Base-by-base conservation (phyloP, 2,888 invertebrate genomes). In the Cataglyphis cursor region DNA sequence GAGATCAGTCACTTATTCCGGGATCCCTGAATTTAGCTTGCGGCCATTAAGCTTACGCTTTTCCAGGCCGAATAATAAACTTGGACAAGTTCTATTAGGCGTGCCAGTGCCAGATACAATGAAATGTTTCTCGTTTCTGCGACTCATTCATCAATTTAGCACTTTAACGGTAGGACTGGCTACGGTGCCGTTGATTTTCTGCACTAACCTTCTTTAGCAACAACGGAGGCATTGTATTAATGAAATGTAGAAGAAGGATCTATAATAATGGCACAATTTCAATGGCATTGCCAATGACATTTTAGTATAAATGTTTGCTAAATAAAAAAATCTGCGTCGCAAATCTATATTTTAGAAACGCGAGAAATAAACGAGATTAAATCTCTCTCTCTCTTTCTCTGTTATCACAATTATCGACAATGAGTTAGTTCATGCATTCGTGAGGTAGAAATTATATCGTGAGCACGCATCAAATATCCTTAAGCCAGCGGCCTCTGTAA, bases 61-160 rank as follows among this genome's bases (percentile, higher is more conserved):
- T 85, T 88, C 89, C 86, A 73, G 86, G 83, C 83, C 90, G 91
- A 91, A 93, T 93, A 93, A 94, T 93, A 91, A 92, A 94, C 92
- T 94, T 94, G 91, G 94, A 93, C 94, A 94, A 94, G 94, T 94
- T 94, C 91, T 93, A 94, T 94, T 93, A 94, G 93, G 89, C 91
- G 84, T 84, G 85, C 84, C 80, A 84, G 84, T 80, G 64, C 89
- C 84, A 83, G 86, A 90, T 90, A 83, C 90, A 88, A 89, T 89
- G 87, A 87, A 91, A 92, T 89, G 91, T 91, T 89, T 90, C 86
- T 88, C 90, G 88, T 91, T 91, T 91, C 89, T 87, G 87, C 90
- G 89, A 92, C 93, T 92, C 93, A 92, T 93, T 93, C 94, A 92
- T 93, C 93, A 93, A 93, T 93, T 93, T 93, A 91, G 91, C 89